Base-by-base conservation (phyloP, 2,888 invertebrate genomes). In the Fabriciana adippe region DNA sequence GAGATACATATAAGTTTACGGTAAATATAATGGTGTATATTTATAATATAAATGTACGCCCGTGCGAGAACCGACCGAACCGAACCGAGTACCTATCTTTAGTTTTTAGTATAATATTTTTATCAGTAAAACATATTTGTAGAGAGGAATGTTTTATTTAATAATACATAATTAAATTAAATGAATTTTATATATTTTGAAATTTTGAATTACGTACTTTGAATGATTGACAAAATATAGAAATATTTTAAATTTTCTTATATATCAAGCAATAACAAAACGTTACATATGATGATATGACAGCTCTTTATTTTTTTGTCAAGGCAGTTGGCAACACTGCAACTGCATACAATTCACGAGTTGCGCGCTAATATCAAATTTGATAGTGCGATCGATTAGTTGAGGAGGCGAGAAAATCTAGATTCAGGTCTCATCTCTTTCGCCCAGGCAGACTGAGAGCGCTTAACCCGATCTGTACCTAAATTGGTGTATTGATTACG, bases 341-440 rank as follows among this genome's bases (percentile, higher is more conserved):
- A 45, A 48, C 48, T n/a, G 6, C 15, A 45, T 8, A 50, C 31
- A 47, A 41, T 66, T 47, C 53, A 35, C 14, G 69, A 70, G 66
- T 68, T 74, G 73, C 73, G 73, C 73, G 73, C 67, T 74, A 74
- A 74, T 66, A 67, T 74, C 59, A 61, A 74, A 73, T 57, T 51
- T 68, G 63, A 80, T 73, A 54, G 55, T 67, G 60, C 80, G 87
- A 87, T 88, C 87, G 82, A 89, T 90, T 89, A 80, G 77, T 75
- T 76, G 90, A 89, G 83, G 81, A 85, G 89, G 85, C 83, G 79
- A 81, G 88, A 81, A 84, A 85, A 85, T 86, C 90, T 90, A 91
- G 90, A 88, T 80, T 85, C 76, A 89, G 89, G 86, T 88, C 88
- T 89, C 80, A 89, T 91, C 91, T 91, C 92, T 90, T 85, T 92